Percentiles rank a stretch among this genome's conserved stretches.
These are phyloP conservation scores for Nycteola revayana DNA, from an alignment of 2,888 invertebrate genomes.

Conservation along the genomic window DNA sequence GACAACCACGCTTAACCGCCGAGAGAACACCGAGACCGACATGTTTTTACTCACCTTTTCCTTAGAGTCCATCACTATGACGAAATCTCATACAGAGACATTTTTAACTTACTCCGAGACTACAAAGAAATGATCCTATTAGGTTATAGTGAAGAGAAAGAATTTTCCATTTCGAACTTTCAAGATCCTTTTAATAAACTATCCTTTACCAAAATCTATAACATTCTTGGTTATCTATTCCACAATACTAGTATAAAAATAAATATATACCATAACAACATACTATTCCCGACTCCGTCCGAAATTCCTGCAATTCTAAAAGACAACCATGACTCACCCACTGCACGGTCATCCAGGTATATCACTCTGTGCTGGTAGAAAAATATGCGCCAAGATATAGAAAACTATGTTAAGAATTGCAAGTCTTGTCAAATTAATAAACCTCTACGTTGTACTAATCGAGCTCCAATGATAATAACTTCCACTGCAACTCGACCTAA, in stretches of 20 bases:
- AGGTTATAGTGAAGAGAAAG: no score
- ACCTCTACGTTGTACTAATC: slow-evolving; percentile 6
- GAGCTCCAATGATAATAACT: slow-evolving; percentile 6
- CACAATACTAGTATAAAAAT: slow-evolving; percentile 1
- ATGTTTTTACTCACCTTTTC: no score
- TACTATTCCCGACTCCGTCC: background rate
- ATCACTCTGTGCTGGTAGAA: slow-evolving; percentile 7
- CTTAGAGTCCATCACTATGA: no score
- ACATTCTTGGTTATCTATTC: slow-evolving; percentile 6
- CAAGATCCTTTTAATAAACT: background rate
- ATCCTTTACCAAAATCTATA: slow-evolving; percentile 2
- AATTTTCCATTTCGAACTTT: no score
- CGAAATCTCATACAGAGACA: no score
- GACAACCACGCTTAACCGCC: no score
- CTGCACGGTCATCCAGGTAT: slow-evolving; percentile 8
- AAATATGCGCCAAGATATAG: slow-evolving; percentile 8
- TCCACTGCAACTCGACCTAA: slow-evolving; percentile 3
- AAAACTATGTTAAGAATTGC: slow-evolving; percentile 8
- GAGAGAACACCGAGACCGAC: no score
- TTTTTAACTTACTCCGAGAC: no score
- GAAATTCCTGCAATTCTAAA: slow-evolving; percentile 5
- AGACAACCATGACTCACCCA: no score
- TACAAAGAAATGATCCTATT: background rate
- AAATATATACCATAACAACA: slow-evolving; percentile 1
- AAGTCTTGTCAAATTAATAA: slow-evolving; percentile 10